Conservation (phyloP, 2,888 invertebrate genomes). For the Lordiphosa andalusiaca region DNA sequence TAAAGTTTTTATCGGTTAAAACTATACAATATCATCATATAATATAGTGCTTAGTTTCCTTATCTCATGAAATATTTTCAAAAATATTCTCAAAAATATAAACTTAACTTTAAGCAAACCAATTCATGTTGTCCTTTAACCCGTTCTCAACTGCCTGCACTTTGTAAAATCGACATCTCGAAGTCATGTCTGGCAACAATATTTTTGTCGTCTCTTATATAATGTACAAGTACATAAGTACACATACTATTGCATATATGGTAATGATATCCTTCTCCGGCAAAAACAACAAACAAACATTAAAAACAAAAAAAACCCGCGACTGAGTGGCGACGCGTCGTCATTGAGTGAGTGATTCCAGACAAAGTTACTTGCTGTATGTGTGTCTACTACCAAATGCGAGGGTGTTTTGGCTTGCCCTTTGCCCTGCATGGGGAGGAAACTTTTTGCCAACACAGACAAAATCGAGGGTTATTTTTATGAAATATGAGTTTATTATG, state of each 20-base stretch:
- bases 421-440: slow-evolving; percentile 14
- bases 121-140: too few species aligned
- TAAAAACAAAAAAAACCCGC: slow-evolving; percentile 48
- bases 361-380: slow-evolving; percentile 28
- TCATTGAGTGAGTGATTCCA: slow-evolving; percentile 55
- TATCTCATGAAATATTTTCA: too few species aligned
- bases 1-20: too few species aligned
- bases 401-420: slow-evolving; percentile 27
- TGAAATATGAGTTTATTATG: slow-evolving; percentile 64
- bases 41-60: too few species aligned
- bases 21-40: too few species aligned
- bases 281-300: slow-evolving; percentile 20
- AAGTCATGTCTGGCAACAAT: slow-evolving; percentile 49
- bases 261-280: slow-evolving; percentile 70
- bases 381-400: slow-evolving; percentile 12
- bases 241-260: slow-evolving; percentile 38
- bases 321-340: slow-evolving; percentile 70
- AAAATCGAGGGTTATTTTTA: slow-evolving; percentile 52
- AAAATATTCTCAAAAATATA: too few species aligned
- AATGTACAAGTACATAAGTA: slow-evolving; percentile 1
- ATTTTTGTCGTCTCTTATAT: slow-evolving; percentile 37
- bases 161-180: slow-evolving; percentile 40
- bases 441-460: slow-evolving; percentile 14
- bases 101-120: too few species aligned
- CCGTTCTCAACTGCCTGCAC: not conserved